Evolutionary conservation across 2,797 vertebrate genomes (phyloP), one percentile per base, ranked within the genome.

Genomic region (Garrulus glandarius): DNA sequence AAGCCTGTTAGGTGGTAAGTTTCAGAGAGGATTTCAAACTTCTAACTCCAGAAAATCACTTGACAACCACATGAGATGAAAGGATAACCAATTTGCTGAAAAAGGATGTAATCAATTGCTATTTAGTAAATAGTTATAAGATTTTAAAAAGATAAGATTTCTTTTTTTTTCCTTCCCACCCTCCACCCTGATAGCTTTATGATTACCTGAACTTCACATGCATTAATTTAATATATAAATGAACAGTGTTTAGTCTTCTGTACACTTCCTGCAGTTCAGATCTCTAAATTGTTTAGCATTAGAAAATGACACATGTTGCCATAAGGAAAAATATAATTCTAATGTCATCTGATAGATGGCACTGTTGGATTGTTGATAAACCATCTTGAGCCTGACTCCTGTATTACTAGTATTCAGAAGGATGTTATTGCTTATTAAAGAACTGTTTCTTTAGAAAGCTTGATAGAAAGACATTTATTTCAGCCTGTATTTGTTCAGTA

Each of bases 321-420:
- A 12, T 55, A 75, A 6, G 20, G n/a, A 72, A 85, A 83, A 90
- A 74, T 74, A 77, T 52, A 82, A 80, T 95, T 90, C 91, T 96
- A 65, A 74, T 89, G 71, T 74, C 81, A 79, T 87, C 94, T 95
- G 95, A 87, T 95, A 98, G 97, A 96, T 98, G 97, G 97, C 97
- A 96, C 84, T 98, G 94, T 98, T 97, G 97, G 85, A 97, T 56
- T 94, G 93, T 72, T 94, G 77, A 96, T 97, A 84, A 93, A 93
- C 49, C 18, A 41, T 30, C 75, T 60, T 63, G 72, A 85, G 83
- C 24, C 27, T 32, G 74, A 82, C 17, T 80, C 43, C 19, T 78
- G 6, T 1, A 1, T 93, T 86, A 18, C 41, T 63, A 52, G 41
- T 43, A 83, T 78, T 92, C 70, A 82, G 47, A 82, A 88, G 47